Percentiles rank a stretch among this genome's conserved stretches.
Conservation (phyloP, 2,113 vertebrate species). For the Gadus chalcogrammus region DNA sequence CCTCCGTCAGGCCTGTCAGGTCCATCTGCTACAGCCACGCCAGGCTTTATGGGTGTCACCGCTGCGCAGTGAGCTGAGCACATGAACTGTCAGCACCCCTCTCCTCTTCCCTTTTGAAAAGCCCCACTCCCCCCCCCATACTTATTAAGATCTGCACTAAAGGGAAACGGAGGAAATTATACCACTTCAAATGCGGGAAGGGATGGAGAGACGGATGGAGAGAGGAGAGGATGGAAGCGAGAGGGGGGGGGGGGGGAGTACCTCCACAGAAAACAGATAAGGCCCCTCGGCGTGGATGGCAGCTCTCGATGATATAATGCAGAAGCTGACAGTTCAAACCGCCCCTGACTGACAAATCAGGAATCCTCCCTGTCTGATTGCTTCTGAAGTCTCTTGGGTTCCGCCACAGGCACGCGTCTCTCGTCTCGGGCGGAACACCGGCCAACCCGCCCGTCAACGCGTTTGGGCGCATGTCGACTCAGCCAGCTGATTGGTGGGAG, state of each 20-base stretch:
- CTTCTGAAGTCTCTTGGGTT: too few relatives aligned
- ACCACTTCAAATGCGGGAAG: not conserved
- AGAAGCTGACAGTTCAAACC: not conserved
- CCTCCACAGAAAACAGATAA: too few relatives aligned
- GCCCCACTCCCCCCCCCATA: slow-evolving; percentile 7
- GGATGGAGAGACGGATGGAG: not conserved
- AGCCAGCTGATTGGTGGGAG: too few relatives aligned
- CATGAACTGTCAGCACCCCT: slow-evolving; percentile 12
- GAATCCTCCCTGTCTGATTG: not conserved
- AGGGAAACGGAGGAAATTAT: not conserved
- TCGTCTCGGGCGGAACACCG: too few relatives aligned
- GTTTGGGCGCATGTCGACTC: too few relatives aligned
- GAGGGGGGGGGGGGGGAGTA: not conserved
- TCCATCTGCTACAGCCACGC: slow-evolving; percentile 33
- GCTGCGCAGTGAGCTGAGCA: not conserved
- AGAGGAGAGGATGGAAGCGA: not conserved
- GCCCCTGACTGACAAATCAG: not conserved
- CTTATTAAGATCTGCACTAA: not conserved
- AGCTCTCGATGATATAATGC: not conserved
- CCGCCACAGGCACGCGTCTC: too few relatives aligned
- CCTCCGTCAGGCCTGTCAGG: slow-evolving; percentile 38
- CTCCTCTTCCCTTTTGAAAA: not conserved
- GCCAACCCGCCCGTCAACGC: too few relatives aligned
- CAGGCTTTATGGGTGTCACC: slow-evolving; percentile 17
- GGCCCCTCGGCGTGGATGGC: not conserved